These are phyloP conservation scores for Gastrophryne carolinensis DNA, from an alignment of 2,797 vertebrate genomes.

Conservation along the genomic window DNA sequence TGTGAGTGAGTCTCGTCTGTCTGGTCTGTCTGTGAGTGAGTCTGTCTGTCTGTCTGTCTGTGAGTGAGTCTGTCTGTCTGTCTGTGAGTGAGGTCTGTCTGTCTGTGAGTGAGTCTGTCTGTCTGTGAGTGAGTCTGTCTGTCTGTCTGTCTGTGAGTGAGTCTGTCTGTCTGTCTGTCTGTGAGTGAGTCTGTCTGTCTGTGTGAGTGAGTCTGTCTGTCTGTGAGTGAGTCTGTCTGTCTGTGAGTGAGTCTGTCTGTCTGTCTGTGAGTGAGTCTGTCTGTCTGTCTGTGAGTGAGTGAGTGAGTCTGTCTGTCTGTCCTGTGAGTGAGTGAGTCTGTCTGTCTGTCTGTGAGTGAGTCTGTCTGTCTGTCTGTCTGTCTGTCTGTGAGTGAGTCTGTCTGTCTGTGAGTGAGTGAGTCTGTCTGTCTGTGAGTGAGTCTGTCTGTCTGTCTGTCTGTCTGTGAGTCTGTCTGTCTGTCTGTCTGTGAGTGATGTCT, in stretches of 20 bases:
- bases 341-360: too few relatives aligned
- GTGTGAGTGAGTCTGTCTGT: not conserved
- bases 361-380: too few relatives aligned
- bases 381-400: too few relatives aligned
- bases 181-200: not conserved
- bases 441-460: too few relatives aligned
- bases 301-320: not conserved
- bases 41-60: too few relatives aligned
- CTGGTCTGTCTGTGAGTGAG: too few relatives aligned
- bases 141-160: not conserved
- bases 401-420: too few relatives aligned
- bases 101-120: not conserved
- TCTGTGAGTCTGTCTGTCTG: too few relatives aligned
- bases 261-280: not conserved
- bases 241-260: not conserved
- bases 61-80: too few relatives aligned
- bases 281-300: not conserved
- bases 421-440: too few relatives aligned
- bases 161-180: not conserved
- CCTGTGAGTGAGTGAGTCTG: not conserved
- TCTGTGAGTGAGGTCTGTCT: too few relatives aligned
- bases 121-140: not conserved
- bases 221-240: not conserved
- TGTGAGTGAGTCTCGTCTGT: not conserved
- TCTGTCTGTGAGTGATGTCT: too few relatives aligned